Evolutionary conservation across 2,888 invertebrate species (phyloP), one percentile per base, ranked within the genome.

Genomic region (Eristalinus sepulchralis): DNA sequence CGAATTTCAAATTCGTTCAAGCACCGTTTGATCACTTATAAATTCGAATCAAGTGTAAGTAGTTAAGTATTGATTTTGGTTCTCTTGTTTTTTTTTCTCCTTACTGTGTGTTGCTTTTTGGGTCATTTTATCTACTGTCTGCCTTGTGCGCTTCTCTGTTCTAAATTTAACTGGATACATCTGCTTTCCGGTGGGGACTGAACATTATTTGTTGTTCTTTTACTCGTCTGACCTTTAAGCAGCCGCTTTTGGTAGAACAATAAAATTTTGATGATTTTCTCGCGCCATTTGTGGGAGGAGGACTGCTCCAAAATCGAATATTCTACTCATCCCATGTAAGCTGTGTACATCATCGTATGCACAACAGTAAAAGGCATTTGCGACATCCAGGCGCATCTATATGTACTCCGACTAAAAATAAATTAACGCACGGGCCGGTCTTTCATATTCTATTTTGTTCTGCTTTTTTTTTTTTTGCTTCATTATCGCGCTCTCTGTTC

Each of bases 131-230:
- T 47, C 55, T 57, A 57, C 6, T 10, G 22, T 22, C 34, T 31
- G 47, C 22, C 47, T 22, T 47, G 62, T 60, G 6, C 68, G 39
- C 72, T 68, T 72, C 17, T 36, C 11, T 76, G 81, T 72, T 76
- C 84, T 85, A 81, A 85, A 71, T 81, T 81, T 73, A 85, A 81
- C 81, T 78, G 77, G 72, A 78, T 85, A 77, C 82, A 82, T 85
- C 85, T 82, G 81, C 81, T 85, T 85, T 77, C 55, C 24, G 34
- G 9, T 67, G 31, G 5, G 27, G 68, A 59, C 31, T 59, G 34
- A 53, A 31, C 22, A 63, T 10, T 31, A 59, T 17, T 68, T 60
- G 39, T 57, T 57, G 47, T 71, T 39, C 57, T 73, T 59, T 39
- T 39, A 17, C 47, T 72, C 24, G 24, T 4, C 2, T 11, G 39